Evolutionary conservation across 53 echinoderm and acorn worm genomes (phyloP), one percentile per base, ranked within the genome.

Genomic region (Holothuria scabra): DNA sequence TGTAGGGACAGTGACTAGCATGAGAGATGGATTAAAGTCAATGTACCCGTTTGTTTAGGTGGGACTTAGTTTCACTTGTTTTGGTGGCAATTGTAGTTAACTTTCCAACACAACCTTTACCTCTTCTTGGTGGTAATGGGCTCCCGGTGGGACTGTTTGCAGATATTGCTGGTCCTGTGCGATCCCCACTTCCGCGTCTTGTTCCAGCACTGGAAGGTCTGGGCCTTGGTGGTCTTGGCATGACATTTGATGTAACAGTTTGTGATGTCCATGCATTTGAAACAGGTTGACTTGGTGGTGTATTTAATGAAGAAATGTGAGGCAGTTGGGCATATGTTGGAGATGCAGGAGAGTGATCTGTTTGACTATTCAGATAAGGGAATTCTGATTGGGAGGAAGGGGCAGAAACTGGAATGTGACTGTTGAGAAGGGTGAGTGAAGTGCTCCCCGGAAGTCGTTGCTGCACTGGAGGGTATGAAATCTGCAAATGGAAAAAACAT

Each of bases 171-270:
- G 67, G 62, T 12, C 85, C 85, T 18, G 37, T 69, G 57, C 91
- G 76, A 65, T 88, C 86, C 13, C 87, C 90, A 60, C 97, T 97
- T 8, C 92, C 94, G 33, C 94, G 85, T 61, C 99, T 87, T 3
- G 79, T 83, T n/a, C 94, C 99, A 13, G 99, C 99, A 84, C 99
- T 99, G 28, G 91, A 89, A 13, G 99, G 99, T 74, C 99, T 88
- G 0, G 94, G 86, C 67, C 94, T 90, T 0, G 99, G 99, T 8
- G 99, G 99, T 70, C 94, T 86, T 49, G 99, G 99, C 12, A 92
- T 85, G 24, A 99, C 94, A 66, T 84, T 85, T 34, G 87, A 52
- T 2, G 60, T 61, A 84, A 65, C 75, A n/a, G 46, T 58, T 52
- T 75, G 59, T 65, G 48, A 32, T 29, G 58, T 57, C 94, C 94